Evolutionary conservation across 2,888 invertebrate species (phyloP), one percentile per base, ranked within the genome.

Genomic region (Nephrotoma guestfalica): DNA sequence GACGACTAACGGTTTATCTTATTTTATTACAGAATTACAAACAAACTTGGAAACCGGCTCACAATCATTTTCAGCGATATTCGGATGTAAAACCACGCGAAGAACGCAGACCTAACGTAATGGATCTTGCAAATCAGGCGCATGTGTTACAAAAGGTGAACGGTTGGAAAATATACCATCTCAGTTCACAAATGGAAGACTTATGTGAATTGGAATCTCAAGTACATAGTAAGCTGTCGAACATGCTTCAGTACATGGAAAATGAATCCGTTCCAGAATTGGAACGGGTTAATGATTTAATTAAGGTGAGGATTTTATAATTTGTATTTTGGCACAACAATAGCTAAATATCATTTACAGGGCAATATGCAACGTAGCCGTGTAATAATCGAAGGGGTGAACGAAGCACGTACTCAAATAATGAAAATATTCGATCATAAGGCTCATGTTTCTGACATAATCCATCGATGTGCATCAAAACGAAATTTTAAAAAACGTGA

Each of bases 291-390:
- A 94, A 93, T 89, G 95, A 95, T 90, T 90, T 95, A 86, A 92
- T 95, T 86, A 95, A 94, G 92, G 95, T 94, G 90, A 89, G 88
- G 88, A 86, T 87, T 87, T 84, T 43, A 30, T 41, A 5, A 84
- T n/a, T n/a, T 51, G 84, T 83, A 71, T 7, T 45, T 84, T 86
- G 7, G 0, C 2, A 41, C 2, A 30, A 30, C 30, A 30, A 2
- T 30, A 30, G 30, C 4, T 85, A 84, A 83, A 86, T 18, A 83
- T 47, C 86, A 15, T 45, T 85, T 89, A 93, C 93, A 98, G 96
- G 98, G 98, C 86, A 98, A 98, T 91, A 96, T 98, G 91, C 98
- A 99, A 92, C 94, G 98, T 86, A 97, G 97, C 91, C 97, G 96
- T 93, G 95, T 98, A 88, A 96, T 98, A 83, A 96, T 96, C 88